These are phyloP conservation scores for Ormyrus pomaceus DNA, from an alignment of 2,888 invertebrate genomes.

Conservation along the genomic window DNA sequence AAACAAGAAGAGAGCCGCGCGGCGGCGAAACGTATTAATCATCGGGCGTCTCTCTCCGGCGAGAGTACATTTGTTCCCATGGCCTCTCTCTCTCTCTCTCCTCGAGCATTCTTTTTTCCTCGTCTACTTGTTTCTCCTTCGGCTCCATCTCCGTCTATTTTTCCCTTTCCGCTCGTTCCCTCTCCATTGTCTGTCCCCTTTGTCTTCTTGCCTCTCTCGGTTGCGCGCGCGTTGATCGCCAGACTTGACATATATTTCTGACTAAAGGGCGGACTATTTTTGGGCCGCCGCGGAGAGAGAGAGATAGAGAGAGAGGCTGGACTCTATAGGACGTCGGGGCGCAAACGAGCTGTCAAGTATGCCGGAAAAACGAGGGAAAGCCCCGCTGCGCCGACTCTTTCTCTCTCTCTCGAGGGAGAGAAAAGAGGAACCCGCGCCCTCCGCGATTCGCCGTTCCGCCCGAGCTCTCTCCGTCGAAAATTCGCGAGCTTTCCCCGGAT, in stretches of 20 bases:
- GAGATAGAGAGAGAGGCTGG: background rate
- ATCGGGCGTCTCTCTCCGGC: conserved; percentile 1
- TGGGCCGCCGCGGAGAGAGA: conserved; percentile 3
- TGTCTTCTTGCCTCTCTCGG: background rate
- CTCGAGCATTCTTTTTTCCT: background rate
- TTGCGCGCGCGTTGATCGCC: conserved; percentile 23
- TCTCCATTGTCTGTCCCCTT: conserved; percentile 28
- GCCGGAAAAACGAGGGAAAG: background rate
- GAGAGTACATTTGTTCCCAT: background rate
- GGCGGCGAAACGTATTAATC: conserved; percentile 9
- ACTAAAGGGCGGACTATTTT: conserved; percentile 60
- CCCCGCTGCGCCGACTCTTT: background rate
- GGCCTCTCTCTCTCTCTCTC: background rate
- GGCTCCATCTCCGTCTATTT: background rate
- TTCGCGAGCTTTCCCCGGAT: no score
- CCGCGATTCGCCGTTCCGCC: no score
- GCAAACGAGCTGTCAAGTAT: conserved; percentile 39
- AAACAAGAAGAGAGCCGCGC: background rate
- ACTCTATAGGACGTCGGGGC: conserved; percentile 1
- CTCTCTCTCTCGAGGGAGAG: background rate
- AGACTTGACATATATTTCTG: conserved; percentile 69
- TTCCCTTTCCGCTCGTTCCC: conserved; percentile 14
- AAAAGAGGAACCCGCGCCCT: no score
- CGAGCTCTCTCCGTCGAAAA: no score
- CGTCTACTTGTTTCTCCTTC: background rate